Conservation (phyloP, 1,140 invertebrate genomes). For the Nasonia giraulti region DNA sequence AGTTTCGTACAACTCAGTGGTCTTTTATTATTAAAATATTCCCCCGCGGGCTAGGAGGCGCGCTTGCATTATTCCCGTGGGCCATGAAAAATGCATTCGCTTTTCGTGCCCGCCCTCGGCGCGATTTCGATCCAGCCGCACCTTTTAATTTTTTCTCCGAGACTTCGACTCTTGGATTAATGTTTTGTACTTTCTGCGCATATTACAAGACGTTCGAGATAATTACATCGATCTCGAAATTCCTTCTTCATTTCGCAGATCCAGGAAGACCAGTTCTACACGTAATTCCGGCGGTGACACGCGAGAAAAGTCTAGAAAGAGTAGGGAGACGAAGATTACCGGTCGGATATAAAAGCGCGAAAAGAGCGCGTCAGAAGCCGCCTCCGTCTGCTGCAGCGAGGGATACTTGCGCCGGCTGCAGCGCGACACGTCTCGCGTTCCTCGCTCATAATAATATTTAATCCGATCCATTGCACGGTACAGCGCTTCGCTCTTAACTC, state of each 20-base stretch:
- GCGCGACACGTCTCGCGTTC: constrained; percentile 55
- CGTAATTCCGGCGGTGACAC: too few species aligned
- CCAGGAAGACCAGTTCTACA: too few species aligned
- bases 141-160: constrained; percentile 25
- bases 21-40: constrained; percentile 46
- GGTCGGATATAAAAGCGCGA: not conserved
- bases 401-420: constrained; percentile 40
- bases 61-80: constrained; percentile 16
- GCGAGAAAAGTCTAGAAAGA: not conserved
- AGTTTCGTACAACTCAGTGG: not conserved
- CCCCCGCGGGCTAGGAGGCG: not conserved
- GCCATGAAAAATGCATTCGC: constrained; percentile 44
- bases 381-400: not conserved
- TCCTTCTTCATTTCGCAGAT: not conserved
- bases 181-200: too few species aligned
- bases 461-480: constrained; percentile 71
- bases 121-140: not conserved
- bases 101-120: not conserved
- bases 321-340: not conserved
- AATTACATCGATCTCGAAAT: not conserved
- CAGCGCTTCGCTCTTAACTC: constrained; percentile 69
- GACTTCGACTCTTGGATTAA: too few species aligned
- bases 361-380: not conserved
- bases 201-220: not conserved
- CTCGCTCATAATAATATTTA: constrained; percentile 69